Conservation (phyloP, 2,888 invertebrate species). For the Aelia acuminata region DNA sequence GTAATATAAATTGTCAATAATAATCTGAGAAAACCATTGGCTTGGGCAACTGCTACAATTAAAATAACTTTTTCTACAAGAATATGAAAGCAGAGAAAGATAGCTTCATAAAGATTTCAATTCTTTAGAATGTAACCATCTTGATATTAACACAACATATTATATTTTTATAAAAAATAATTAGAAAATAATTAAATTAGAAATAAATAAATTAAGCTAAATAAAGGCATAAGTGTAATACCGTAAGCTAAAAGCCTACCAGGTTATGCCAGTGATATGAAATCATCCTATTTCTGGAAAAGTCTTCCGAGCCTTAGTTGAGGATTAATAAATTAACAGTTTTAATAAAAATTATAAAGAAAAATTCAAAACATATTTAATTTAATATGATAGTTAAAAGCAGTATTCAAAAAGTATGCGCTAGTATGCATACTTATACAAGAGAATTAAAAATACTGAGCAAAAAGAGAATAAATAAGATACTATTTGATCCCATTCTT, state of each 20-base stretch:
- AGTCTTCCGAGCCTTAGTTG: neutral
- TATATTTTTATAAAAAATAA: too few relatives aligned
- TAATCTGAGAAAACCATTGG: neutral
- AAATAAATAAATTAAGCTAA: neutral
- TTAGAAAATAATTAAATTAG: too few relatives aligned
- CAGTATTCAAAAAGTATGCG: neutral
- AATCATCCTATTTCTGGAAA: neutral
- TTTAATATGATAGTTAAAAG: neutral
- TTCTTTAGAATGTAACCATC: neutral
- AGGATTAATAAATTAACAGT: neutral
- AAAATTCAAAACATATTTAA: neutral
- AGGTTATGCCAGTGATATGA: neutral
- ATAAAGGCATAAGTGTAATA: neutral
- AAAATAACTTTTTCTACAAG: neutral
- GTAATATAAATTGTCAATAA: neutral
- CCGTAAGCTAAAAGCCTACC: neutral
- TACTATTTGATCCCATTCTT: neutral
- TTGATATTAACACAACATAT: neutral
- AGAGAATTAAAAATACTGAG: neutral
- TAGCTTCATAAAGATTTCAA: neutral
- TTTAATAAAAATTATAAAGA: neutral
- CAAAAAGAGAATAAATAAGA: neutral
- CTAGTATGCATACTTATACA: neutral
- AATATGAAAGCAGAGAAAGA: too few relatives aligned
- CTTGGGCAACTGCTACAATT: slow-evolving; percentile 1